These are phyloP conservation scores for Masticophis lateralis DNA, from an alignment of 2,797 vertebrate species.

Conservation along the genomic window DNA sequence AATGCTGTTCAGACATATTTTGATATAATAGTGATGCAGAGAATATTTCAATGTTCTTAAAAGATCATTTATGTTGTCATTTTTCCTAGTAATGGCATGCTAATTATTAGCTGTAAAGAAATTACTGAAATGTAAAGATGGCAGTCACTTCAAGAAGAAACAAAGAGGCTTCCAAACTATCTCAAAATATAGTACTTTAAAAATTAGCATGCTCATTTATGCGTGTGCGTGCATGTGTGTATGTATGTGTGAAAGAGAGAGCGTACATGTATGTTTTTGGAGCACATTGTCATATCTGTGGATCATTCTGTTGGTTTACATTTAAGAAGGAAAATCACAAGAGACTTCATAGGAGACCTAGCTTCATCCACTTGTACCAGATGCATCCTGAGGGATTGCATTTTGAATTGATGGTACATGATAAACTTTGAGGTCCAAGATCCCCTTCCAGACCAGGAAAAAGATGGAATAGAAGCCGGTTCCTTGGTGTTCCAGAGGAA, in stretches of 20 bases:
- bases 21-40: constrained; percentile 61
- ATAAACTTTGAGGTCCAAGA: no score
- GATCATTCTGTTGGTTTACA: background rate
- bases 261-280: background rate
- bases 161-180: constrained; percentile 33
- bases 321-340: background rate
- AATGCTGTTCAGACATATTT: constrained; percentile 53
- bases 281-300: background rate
- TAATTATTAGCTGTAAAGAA: constrained; percentile 71
- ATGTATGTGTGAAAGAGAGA: background rate
- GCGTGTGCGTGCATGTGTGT: background rate
- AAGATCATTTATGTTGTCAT: constrained; percentile 70
- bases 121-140: constrained; percentile 60
- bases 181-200: constrained; percentile 28
- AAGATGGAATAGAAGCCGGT: no score
- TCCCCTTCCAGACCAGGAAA: no score
- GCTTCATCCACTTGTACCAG: no score
- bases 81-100: constrained; percentile 58
- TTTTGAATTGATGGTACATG: no score
- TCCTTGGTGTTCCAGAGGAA: no score
- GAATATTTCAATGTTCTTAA: constrained; percentile 67
- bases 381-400: no score
- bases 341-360: background rate
- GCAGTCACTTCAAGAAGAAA: constrained; percentile 18
- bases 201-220: background rate